Evolutionary conservation across 2,888 invertebrate genomes (phyloP).

Genomic region (Chrysodeixis includens): DNA sequence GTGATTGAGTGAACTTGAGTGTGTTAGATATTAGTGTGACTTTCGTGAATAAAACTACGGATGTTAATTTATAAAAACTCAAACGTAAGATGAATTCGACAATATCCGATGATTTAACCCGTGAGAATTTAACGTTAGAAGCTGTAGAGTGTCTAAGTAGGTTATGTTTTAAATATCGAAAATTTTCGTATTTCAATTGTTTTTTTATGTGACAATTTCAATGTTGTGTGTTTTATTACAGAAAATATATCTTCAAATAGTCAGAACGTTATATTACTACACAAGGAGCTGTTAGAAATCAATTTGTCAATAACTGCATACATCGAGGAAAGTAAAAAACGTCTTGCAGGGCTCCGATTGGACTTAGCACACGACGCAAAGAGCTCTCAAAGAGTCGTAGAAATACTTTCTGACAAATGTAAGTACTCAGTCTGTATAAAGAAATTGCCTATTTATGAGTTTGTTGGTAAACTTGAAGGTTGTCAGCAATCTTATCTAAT

Average conservation of each 20-base stretch:
- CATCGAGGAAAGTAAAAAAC: slow-evolving; percentile 80
- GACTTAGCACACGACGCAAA: slow-evolving; percentile 77
- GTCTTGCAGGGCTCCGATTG: slow-evolving; percentile 72
- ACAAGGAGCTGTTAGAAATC: slow-evolving; percentile 82
- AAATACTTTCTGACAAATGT: slow-evolving; percentile 79
- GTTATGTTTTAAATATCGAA: slow-evolving; percentile 84
- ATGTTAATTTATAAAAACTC: slow-evolving; percentile 62
- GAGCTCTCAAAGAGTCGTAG: slow-evolving; percentile 79
- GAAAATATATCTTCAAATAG: slow-evolving; percentile 80
- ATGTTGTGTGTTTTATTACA: slow-evolving; percentile 68
- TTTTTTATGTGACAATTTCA: slow-evolving; percentile 59
- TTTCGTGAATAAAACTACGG: slow-evolving; percentile 56
- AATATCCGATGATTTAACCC: slow-evolving; percentile 79
- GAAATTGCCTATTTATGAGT: background rate
- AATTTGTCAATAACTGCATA: slow-evolving; percentile 84
- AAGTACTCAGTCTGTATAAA: slow-evolving; percentile 48
- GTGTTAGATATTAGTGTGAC: slow-evolving; percentile 18
- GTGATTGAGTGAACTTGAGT: slow-evolving; percentile 42
- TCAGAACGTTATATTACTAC: slow-evolving; percentile 75
- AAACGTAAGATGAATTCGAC: slow-evolving; percentile 85
- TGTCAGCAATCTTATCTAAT: background rate
- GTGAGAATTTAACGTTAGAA: slow-evolving; percentile 79
- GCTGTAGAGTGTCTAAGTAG: slow-evolving; percentile 82
- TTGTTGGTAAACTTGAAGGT: background rate
- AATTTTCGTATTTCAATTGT: slow-evolving; percentile 71